These are phyloP conservation scores for Diorhabda carinulata DNA, from an alignment of 1,140 invertebrate genomes.

Conservation along the genomic window DNA sequence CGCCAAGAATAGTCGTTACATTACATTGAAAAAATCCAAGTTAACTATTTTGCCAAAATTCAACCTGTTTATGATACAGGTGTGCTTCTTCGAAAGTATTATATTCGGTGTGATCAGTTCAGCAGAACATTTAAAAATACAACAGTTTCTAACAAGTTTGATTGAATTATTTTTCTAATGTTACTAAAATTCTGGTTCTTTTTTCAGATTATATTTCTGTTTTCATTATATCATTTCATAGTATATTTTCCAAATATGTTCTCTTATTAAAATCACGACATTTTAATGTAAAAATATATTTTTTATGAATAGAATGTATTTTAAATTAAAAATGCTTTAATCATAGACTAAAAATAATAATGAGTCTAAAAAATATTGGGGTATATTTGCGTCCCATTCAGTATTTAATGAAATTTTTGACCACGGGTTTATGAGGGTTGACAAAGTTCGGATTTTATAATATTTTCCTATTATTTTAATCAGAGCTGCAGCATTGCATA, in stretches of 20 bases:
- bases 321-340: not conserved
- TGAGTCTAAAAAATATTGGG: not conserved
- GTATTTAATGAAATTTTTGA: not conserved
- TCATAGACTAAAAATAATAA: not conserved
- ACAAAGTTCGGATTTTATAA: too few relatives aligned
- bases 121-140: not conserved
- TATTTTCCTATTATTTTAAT: too few relatives aligned
- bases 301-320: not conserved
- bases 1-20: conserved; percentile 6
- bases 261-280: not conserved
- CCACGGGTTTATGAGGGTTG: not conserved
- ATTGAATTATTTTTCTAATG: not conserved
- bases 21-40: not conserved
- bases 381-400: not conserved
- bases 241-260: not conserved
- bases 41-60: conserved; percentile 13
- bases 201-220: not conserved
- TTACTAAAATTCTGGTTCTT: not conserved
- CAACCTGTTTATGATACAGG: conserved; percentile 3
- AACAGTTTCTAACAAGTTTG: not conserved
- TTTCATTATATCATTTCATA: not conserved
- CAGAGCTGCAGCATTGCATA: too few relatives aligned
- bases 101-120: too few relatives aligned
- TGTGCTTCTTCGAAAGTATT: not conserved
- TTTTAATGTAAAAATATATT: not conserved